phyloP scores from a whole-genome alignment of 2,888 invertebrate genomes.

The Idaea aversata region DNA sequence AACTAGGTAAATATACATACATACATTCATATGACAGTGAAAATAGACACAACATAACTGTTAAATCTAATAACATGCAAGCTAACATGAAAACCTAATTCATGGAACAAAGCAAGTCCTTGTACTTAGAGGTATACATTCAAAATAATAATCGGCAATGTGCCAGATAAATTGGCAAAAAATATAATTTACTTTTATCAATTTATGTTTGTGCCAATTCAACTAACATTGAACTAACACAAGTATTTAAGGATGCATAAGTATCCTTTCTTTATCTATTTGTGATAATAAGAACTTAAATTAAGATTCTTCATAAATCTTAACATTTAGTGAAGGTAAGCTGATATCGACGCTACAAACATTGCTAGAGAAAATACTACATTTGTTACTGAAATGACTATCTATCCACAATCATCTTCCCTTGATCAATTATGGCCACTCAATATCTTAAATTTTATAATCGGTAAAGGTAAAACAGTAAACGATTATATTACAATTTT shows the following conservation, averaged over 20 bases:
- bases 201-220: neutral
- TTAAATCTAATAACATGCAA: too few relatives aligned
- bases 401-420: conserved; percentile 49
- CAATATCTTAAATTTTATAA: conserved; percentile 70
- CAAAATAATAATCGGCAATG: too few relatives aligned
- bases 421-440: conserved; percentile 70
- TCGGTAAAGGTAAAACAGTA: conserved; percentile 61
- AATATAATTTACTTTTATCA: neutral
- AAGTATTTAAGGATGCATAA: neutral
- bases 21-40: neutral
- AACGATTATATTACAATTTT: conserved; percentile 53
- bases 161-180: too few relatives aligned
- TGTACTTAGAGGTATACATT: too few relatives aligned
- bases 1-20: neutral
- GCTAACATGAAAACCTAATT: too few relatives aligned
- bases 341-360: neutral
- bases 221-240: neutral
- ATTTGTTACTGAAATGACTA: neutral
- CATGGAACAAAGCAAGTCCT: too few relatives aligned
- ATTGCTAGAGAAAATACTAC: neutral
- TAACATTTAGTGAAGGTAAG: neutral
- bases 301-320: neutral
- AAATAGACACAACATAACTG: too few relatives aligned
- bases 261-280: neutral
- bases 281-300: neutral